Base-by-base conservation (phyloP, 2,888 invertebrate genomes). In the Protophormia terraenovae region DNA sequence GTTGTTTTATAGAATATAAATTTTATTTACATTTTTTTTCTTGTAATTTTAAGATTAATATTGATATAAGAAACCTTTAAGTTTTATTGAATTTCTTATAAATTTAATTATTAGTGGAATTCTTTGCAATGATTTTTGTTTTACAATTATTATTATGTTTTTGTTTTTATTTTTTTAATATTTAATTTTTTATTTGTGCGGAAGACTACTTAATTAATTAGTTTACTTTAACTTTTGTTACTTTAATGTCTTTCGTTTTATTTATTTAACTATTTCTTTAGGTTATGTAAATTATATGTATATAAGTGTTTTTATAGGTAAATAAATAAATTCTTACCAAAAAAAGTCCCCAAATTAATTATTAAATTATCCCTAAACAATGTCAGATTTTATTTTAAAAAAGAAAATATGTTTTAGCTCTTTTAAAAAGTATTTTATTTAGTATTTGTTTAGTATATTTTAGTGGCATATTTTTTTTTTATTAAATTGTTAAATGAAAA, bases 151-250 rank as follows among this genome's bases (percentile, higher is more conserved):
- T 66, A 29, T 45, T 73, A 24, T n/a, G n/a, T 50, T 53, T 6
- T 53, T 35, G 29, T 35, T 62, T 24, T 75, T 14, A 14, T 73
- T 29, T 60, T 41, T 27, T 50, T 35, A 10, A 29, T 27, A 7
- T 45, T 62, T n/a, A 35, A 3, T 66, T 47, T 72, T 10, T 45
- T 75, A 53, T 75, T 87, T 86, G 86, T 91, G 91, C 91, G 91
- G 91, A 91, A 91, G 91, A 91, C 91, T 91, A 91, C 90, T 87
- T 72, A 69, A 72, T 88, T 84, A 84, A 76, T 85, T 88, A 86
- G 86, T 86, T 86, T 84, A 77, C 80, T 88, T 69, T 82, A 75
- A 66, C 60, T 24, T 67, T 79, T 83, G 64, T 85, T 82, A 66
- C 73, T 82, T n/a, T 85, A 77, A 60, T 80, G 80, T 80, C 80